Evolutionary conservation across 2,888 invertebrate species (phyloP), one percentile per base, ranked within the genome.

Genomic region (Chironomus riparius): DNA sequence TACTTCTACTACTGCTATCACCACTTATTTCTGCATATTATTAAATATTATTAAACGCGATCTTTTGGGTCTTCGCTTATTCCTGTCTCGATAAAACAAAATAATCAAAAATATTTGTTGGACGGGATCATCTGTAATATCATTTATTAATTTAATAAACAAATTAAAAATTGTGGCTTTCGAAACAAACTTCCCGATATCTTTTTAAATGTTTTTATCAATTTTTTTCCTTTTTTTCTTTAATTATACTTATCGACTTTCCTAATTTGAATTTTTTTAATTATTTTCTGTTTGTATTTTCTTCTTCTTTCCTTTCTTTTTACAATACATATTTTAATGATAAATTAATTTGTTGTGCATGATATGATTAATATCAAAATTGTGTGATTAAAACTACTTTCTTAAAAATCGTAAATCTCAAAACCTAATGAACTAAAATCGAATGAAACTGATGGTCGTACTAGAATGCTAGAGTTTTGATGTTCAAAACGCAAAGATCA

Each of bases 401-500:
- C 4, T 50, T 50, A 15, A 50, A 50, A 50, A n/a, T 15, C 50
- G 50, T 50, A 50, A 50, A 28, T 4, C 5, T 6, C 1, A 38
- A 38, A 38, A 50, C 2, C 5, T n/a, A 50, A 50, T 62, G 62
- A 22, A 2, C 4, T 62, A 15, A 38, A 38, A 38, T 38, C 38
- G 38, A 38, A 10, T 38, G 7, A 38, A 22, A 18, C 62, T 62
- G 62, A 62, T 62, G 62, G 4, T 6, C 15, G 62, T 21, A 21
- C 18, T 80, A 87, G 87, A 85, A 87, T 83, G 89, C 89, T 85
- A 87, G 91, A 87, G 90, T 92, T 87, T 90, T 73, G 24, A 61
- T 92, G 86, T 94, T 94, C 86, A 94, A 94, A 87, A 94, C 94
- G 80, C 94, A 94, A 87, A 89, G 95, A 82, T 95, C 95, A 80